Base-by-base conservation (phyloP, 2,888 invertebrate species). In the Protonemura montana region DNA sequence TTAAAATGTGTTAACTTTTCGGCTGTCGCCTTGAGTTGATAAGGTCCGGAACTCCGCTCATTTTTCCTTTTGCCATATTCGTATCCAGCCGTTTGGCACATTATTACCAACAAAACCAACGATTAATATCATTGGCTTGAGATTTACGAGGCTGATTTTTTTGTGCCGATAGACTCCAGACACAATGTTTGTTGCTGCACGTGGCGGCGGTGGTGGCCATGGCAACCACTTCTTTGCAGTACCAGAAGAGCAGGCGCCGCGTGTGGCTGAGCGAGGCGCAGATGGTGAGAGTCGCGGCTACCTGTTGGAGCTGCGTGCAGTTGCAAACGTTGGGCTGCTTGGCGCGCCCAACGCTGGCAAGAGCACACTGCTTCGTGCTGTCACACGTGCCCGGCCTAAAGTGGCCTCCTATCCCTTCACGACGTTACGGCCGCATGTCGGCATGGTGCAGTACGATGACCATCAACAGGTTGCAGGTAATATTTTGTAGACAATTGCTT, bases 331-430 rank as follows among this genome's bases (percentile, higher is more conserved):
- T 87, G 99, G 99, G n/a, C 90, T 97, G 91, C 94, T 96, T 89
- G 97, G 97, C 0, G 94, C 96, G 89, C 98, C 98, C 13, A 98
- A 98, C 92, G 98, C 98, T 1, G 98, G 98, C 0, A 98, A 99
- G 92, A 98, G 98, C 90, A 97, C 98, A 0, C 91, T 98, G 0
- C 92, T 98, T 0, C 93, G 96, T 86, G 97, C 98, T 0, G 93
- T 98, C 82, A 95, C 97, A 0, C 92, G 98, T 84, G 98, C 98
- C 0, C 93, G 96, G 77, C 98, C 98, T 0, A 96, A 97, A 90
- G 95, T 98, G 0, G 98, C 98, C 0, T 93, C 97, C 0, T 98
- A 99, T 91, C 97, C 98, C 0, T 99, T 99, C 90, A 99, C 98
- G 0, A 99, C 98, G 0, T 91, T 98, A 0, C 94, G 94, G 86